Base-by-base conservation (phyloP, 2,797 vertebrate genomes). In the Anisognathus igniventris region DNA sequence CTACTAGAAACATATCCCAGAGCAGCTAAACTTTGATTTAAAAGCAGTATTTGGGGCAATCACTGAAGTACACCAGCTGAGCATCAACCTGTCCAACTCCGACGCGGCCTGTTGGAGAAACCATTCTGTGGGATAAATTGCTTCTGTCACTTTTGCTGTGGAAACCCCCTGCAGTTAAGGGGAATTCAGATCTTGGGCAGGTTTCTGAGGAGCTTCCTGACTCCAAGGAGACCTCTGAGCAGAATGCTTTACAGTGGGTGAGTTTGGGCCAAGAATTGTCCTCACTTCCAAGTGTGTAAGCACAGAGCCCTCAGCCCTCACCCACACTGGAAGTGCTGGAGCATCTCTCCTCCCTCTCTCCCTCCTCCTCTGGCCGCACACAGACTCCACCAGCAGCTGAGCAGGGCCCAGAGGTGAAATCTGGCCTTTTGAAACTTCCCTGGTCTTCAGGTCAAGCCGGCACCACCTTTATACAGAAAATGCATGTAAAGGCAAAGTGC, bases 391-490 rank as follows among this genome's bases (percentile, higher is more conserved):
- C 27, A 88, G 57, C 73, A 90, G 48, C 31, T 77, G 30, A 73
- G 66, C 12, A 20, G 27, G 14, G 24, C 61, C 62, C 53, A n/a
- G 2, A 60, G 50, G 27, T 72, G 61, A 90, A 75, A 86, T 42
- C 12, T 25, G 25, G 4, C n/a, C 42, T 40, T 70, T 54, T 37
- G 12, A 57, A 68, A 75, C n/a, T 4, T 75, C 45, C 35, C 45
- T 64, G n/a, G 48, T 74, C 61, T 75, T 77, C 88, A 78, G 39
- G 22, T 77, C 61, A 80, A 88, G 86, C 10, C 82, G 91, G 68
- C 64, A 66, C 2, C 64, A 56, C 56, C 28, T 73, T 73, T 19
- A 15, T 4, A 53, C 0, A 16, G 68, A 77, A 91, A 89, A 80
- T 5, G 14, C 8, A 5, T 0, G 6, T 35, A 37, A 86, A 88